Percentiles rank a stretch among this genome's conserved stretches.
Conservation (phyloP, 1,140 invertebrate genomes). For the Bemisia tabaci region DNA sequence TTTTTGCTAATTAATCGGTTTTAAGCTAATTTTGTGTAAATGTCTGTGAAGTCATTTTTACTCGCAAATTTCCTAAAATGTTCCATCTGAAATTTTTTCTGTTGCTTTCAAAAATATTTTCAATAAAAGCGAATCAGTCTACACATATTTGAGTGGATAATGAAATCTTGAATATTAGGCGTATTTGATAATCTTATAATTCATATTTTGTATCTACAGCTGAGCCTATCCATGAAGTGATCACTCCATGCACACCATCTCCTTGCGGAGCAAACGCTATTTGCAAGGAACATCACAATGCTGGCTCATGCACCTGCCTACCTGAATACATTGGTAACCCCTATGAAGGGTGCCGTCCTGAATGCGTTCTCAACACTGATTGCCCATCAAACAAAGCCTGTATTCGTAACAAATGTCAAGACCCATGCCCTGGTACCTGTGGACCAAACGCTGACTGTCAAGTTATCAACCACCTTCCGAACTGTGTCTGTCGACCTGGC, state of each 20-base stretch:
- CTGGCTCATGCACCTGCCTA: slow-evolving; percentile 48
- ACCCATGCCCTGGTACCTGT: slow-evolving; percentile 54
- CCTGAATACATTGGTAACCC: slow-evolving; percentile 37
- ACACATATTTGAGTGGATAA: too few relatives aligned
- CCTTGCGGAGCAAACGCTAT: slow-evolving; percentile 55
- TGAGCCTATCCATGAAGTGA: slow-evolving; percentile 16
- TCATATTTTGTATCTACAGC: slow-evolving; percentile 18
- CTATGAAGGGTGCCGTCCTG: slow-evolving; percentile 43
- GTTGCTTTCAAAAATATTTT: too few relatives aligned
- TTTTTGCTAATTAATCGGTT: too few relatives aligned
- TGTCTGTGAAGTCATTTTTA: too few relatives aligned
- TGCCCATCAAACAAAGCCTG: slow-evolving; percentile 47
- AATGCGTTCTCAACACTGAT: slow-evolving; percentile 50
- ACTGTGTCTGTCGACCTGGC: slow-evolving; percentile 46
- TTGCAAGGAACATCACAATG: slow-evolving; percentile 48
- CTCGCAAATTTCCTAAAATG: too few relatives aligned
- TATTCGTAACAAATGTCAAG: slow-evolving; percentile 46
- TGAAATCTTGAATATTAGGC: too few relatives aligned
- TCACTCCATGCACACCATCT: slow-evolving; percentile 44
- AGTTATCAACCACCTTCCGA: slow-evolving; percentile 49
- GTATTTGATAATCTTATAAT: too few relatives aligned
- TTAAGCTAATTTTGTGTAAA: too few relatives aligned
- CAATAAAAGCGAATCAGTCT: too few relatives aligned
- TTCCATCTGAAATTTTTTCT: too few relatives aligned
- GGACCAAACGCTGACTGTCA: slow-evolving; percentile 49